Base-by-base conservation (phyloP, 2,888 invertebrate species). In the Stenodema calcarata region DNA sequence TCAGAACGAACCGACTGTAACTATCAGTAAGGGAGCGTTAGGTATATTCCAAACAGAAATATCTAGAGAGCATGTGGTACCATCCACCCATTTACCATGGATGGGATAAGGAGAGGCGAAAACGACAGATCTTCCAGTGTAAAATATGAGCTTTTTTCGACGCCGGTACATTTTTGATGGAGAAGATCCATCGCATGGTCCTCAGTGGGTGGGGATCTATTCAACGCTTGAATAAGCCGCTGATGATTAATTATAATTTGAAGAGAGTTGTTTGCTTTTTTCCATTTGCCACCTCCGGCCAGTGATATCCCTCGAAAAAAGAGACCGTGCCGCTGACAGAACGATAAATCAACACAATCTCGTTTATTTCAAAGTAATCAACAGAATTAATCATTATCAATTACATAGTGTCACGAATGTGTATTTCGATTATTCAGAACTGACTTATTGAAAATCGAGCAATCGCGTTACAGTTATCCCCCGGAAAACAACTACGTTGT, bases 201-300 rank as follows among this genome's bases (percentile, higher is more conserved):
- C 62, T 18, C 62, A 27, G 23, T 23, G 62, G 62, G 62, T 11
- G 62, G 62, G 62, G 47, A 62, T 62, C 62, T 62, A 62, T 18
- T 62, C 62, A 62, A 62, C 62, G 62, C 62, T 62, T 62, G 62
- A 62, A 62, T 62, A 27, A 62, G 14, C 42, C 44, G 27, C 78
- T 27, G 78, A 78, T 42, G 78, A 78, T 78, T 78, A 78, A 78
- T 78, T 78, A 78, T 78, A 78, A 78, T 78, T 42, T 42, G 41
- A 47, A 42, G 27, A 27, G 78, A 78, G 78, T 42, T 44, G 44
- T 78, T 78, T 78, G 78, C 23, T 42, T 27, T 75, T 44, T 44
- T 44, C 44, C 44, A 78, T 44, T 47, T 44, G 14, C 35, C 18
- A 11, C 23, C 78, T 11, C 23, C 41, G 44, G 23, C 23, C 28